phyloP scores from a whole-genome alignment of 2,797 vertebrate genomes.

The Orestias chungarensis region DNA sequence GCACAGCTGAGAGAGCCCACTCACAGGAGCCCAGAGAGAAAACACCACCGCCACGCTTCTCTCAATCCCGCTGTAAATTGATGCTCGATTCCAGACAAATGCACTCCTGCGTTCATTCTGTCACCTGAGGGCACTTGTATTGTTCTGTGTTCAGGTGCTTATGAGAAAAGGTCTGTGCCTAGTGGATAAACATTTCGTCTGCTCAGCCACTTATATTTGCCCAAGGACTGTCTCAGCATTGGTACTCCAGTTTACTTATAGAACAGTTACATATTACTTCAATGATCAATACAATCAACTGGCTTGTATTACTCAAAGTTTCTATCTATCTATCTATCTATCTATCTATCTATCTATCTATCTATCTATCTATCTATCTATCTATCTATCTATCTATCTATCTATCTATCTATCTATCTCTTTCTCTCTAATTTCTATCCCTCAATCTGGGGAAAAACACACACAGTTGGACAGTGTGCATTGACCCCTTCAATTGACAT shows the following conservation, averaged over 20 bases:
- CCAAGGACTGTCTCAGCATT: constrained; percentile 17
- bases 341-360: no score
- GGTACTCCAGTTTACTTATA: constrained; percentile 7
- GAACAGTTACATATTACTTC: constrained; percentile 19
- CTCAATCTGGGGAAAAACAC: constrained; percentile 30
- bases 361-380: no score
- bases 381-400: no score
- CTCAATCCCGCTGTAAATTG: constrained; percentile 49
- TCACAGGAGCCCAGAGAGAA: constrained; percentile 53
- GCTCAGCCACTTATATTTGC: constrained; percentile 41
- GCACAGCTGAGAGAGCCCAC: constrained; percentile 45
- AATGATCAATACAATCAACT: constrained; percentile 42
- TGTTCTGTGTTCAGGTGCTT: constrained; percentile 53
- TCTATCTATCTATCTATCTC: no score
- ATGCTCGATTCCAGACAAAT: constrained; percentile 55
- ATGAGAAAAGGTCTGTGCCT: constrained; percentile 18
- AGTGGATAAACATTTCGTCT: constrained; percentile 42
- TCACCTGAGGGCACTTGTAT: constrained; percentile 57
- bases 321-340: no score
- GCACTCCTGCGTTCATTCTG: constrained; percentile 61
- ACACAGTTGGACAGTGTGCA: constrained; percentile 46
- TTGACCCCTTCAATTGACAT: constrained; percentile 26
- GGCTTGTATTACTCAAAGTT: constrained; percentile 32
- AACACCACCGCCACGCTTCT: constrained; percentile 44
- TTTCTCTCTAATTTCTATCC: constrained; percentile 33